A percentile compares a stretch with the other conserved stretches of the same genome.
Evolutionary conservation across 2,888 invertebrate species (phyloP).

Genomic region (Drosophila aldrichi): DNA sequence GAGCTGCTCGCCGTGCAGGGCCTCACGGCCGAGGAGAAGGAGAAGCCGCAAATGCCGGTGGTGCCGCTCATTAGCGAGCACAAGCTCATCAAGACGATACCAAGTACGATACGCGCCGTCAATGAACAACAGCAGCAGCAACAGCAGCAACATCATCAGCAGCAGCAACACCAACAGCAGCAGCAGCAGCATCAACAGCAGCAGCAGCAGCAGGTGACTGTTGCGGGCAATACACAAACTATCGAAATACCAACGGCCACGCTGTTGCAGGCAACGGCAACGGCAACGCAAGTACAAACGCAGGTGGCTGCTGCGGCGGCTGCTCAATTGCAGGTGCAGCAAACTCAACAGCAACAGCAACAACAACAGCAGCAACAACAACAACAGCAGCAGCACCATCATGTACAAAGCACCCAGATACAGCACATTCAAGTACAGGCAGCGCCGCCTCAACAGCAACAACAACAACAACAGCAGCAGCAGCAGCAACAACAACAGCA

Average conservation of each 20-base stretch:
- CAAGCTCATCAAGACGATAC: constrained; percentile 84
- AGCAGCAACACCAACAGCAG: constrained; percentile 45
- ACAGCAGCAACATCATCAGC: constrained; percentile 37
- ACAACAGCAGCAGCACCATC: constrained; percentile 73
- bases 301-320: constrained; percentile 70
- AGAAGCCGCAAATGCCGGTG: constrained; percentile 82
- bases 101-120: constrained; percentile 84
- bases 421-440: constrained; percentile 83
- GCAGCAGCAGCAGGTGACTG: constrained; percentile 60
- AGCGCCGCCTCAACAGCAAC: constrained; percentile 66
- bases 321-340: constrained; percentile 62
- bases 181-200: constrained; percentile 32
- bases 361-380: constrained; percentile 49
- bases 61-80: constrained; percentile 81
- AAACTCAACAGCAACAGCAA: constrained; percentile 59
- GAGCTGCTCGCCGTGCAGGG: constrained; percentile 92
- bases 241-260: constrained; percentile 83
- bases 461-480: constrained; percentile 66
- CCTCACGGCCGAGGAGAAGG: constrained; percentile 87
- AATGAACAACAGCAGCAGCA: constrained; percentile 72
- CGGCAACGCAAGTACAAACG: constrained; percentile 58
- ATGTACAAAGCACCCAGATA: constrained; percentile 82
- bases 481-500: constrained; percentile 48
- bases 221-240: constrained; percentile 75
- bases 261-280: constrained; percentile 77